Conservation (phyloP, 2,113 vertebrate species). For the Syngnathoides biaculeatus region DNA sequence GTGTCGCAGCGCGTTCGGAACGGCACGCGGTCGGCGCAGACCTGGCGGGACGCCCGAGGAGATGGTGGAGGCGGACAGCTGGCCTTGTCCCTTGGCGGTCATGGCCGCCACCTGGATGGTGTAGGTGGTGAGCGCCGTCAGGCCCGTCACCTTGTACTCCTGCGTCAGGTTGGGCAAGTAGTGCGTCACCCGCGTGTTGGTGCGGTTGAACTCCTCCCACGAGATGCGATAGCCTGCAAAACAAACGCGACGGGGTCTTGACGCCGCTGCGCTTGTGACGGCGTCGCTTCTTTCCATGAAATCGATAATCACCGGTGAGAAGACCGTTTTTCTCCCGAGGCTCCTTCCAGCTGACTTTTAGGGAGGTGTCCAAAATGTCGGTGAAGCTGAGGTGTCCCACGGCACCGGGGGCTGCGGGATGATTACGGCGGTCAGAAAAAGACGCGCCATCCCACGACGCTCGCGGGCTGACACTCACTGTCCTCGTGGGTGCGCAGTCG, state of each 20-base stretch:
- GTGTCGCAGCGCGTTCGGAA: too few relatives aligned
- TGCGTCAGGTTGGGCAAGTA: slow-evolving; percentile 93
- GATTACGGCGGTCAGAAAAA: slow-evolving; percentile 4
- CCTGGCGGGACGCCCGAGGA: slow-evolving; percentile 97
- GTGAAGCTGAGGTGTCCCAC: slow-evolving; percentile 96
- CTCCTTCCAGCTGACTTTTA: slow-evolving; percentile 98
- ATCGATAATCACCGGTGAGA: slow-evolving; percentile 79
- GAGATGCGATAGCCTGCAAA: slow-evolving; percentile 92
- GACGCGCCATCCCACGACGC: slow-evolving; percentile 6
- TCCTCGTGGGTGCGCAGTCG: slow-evolving; percentile 92
- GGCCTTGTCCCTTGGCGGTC: slow-evolving; percentile 95
- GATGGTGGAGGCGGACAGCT: slow-evolving; percentile 90
- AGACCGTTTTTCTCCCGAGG: slow-evolving; percentile 92
- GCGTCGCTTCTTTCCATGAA: not conserved
- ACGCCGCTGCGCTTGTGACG: too few relatives aligned
- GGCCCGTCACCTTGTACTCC: slow-evolving; percentile 92
- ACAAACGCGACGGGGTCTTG: not conserved
- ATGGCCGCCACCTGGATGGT: slow-evolving; percentile 97
- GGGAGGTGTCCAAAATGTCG: slow-evolving; percentile 94
- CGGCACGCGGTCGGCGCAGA: slow-evolving; percentile 48
- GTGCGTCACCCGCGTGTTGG: slow-evolving; percentile 94
- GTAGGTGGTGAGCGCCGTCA: slow-evolving; percentile 96
- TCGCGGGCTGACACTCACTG: slow-evolving; percentile 75
- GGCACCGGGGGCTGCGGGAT: slow-evolving; percentile 82
- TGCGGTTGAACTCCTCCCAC: slow-evolving; percentile 98